A percentile compares a stretch with the other conserved stretches of the same genome.
Evolutionary conservation across 2,888 invertebrate genomes (phyloP).

Genomic region (Dicyrtoma fusca): DNA sequence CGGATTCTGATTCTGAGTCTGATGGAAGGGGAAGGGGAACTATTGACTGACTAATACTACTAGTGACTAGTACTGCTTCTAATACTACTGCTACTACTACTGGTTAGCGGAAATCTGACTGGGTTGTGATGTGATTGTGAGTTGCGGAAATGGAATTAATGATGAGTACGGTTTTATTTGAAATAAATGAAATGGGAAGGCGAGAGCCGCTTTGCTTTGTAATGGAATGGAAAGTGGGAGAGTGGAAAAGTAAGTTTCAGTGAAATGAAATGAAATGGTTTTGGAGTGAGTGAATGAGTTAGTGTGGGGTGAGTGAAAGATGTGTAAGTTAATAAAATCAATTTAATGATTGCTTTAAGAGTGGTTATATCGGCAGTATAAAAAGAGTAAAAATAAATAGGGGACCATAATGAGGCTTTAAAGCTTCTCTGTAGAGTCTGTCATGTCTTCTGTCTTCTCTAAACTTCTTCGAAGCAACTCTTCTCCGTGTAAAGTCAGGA

Average conservation of each 20-base stretch:
- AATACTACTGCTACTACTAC: no score
- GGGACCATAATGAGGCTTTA: constrained; percentile 25
- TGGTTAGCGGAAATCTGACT: no score
- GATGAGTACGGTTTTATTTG: no score
- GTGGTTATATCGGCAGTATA: background rate
- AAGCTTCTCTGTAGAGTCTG: background rate
- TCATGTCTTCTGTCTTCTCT: background rate
- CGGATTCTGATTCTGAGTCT: no score
- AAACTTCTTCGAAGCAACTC: no score
- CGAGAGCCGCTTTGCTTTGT: no score
- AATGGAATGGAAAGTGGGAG: background rate
- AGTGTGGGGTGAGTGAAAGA: background rate
- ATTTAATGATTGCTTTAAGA: constrained; percentile 22
- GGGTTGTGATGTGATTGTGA: no score
- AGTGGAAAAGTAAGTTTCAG: background rate
- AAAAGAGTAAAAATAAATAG: constrained; percentile 20
- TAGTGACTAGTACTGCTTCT: no score
- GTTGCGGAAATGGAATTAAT: no score
- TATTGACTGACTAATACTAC: no score
- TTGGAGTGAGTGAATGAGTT: background rate
- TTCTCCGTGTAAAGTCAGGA: background rate
- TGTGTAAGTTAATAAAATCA: constrained; percentile 28
- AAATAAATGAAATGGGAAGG: no score
- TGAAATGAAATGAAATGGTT: background rate
- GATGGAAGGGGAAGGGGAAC: no score